A percentile compares a stretch with the other conserved stretches of the same genome.
These are phyloP conservation scores for Napeogenes inachia DNA, from an alignment of 2,888 invertebrate species.

Conservation along the genomic window DNA sequence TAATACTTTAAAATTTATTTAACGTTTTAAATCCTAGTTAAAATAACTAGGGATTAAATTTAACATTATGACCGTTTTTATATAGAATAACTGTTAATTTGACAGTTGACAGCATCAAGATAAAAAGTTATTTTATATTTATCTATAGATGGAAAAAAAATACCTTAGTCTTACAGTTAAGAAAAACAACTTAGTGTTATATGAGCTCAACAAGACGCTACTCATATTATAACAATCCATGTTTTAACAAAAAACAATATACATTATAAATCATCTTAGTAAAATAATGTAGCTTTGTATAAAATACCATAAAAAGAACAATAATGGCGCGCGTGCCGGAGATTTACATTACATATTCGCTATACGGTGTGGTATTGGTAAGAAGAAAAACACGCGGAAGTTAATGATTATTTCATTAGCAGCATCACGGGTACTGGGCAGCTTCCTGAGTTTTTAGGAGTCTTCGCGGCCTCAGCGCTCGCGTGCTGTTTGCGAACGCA, in stretches of 20 bases:
- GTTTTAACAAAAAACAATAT: not conserved
- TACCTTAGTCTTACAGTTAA: too few species aligned
- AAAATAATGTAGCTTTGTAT: constrained; percentile 29
- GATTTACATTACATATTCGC: constrained; percentile 28
- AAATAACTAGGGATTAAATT: too few species aligned
- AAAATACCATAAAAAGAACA: constrained; percentile 41
- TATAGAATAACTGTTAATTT: too few species aligned
- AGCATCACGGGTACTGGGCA: constrained; percentile 45
- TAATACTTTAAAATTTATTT: not conserved
- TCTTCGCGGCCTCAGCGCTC: constrained; percentile 34
- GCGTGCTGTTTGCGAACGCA: too few species aligned
- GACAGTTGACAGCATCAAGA: too few species aligned
- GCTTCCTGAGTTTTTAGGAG: constrained; percentile 69
- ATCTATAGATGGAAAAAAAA: too few species aligned
- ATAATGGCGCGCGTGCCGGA: constrained; percentile 41
- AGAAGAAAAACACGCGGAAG: constrained; percentile 66
- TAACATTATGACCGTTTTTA: too few species aligned
- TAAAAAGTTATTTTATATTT: too few species aligned
- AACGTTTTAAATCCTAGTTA: too few species aligned
- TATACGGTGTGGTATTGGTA: constrained; percentile 38
- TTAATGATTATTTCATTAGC: constrained; percentile 63
- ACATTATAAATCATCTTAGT: constrained; percentile 8
- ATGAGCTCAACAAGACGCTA: too few species aligned
- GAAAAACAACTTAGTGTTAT: too few species aligned
- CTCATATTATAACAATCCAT: too few species aligned